phyloP scores from a whole-genome alignment of 1,140 invertebrate genomes.

The Camponotus pennsylvanicus region DNA sequence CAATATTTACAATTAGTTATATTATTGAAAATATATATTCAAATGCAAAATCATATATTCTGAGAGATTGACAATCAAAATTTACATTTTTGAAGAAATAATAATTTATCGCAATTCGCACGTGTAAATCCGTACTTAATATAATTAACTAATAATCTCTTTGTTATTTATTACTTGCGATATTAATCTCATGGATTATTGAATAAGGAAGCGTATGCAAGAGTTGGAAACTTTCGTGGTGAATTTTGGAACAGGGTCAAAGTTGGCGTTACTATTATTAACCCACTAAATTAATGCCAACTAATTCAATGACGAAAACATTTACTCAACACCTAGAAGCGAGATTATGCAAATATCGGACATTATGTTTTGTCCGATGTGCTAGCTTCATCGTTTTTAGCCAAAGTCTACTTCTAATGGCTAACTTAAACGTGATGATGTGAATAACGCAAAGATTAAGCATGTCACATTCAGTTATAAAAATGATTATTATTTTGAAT shows the following conservation, averaged over 20 bases:
- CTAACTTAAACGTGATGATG: neutral
- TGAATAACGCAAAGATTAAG: conserved; percentile 16
- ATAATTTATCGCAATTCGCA: neutral
- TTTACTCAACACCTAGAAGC: neutral
- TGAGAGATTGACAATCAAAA: neutral
- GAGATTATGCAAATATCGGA: conserved; percentile 28
- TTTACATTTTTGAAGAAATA: conserved; percentile 11
- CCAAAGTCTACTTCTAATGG: neutral
- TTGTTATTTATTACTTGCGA: conserved; percentile 2
- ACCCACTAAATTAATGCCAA: conserved; percentile 28
- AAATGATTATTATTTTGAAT: conserved; percentile 21
- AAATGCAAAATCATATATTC: neutral
- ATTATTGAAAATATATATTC: neutral
- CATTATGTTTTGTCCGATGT: neutral
- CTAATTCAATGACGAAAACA: conserved; percentile 39
- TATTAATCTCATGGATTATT: conserved; percentile 21
- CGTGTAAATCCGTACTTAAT: neutral
- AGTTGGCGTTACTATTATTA: conserved; percentile 45
- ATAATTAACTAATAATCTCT: neutral
- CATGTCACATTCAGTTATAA: neutral
- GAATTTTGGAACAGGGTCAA: conserved; percentile 45
- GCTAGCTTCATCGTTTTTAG: neutral
- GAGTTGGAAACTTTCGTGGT: conserved; percentile 8
- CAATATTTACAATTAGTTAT: neutral
- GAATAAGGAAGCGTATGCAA: conserved; percentile 26